These are phyloP conservation scores for Strongylocentrotus purpuratus DNA, from an alignment of 35 echinoderm and acorn worm genomes.

Conservation along the genomic window DNA sequence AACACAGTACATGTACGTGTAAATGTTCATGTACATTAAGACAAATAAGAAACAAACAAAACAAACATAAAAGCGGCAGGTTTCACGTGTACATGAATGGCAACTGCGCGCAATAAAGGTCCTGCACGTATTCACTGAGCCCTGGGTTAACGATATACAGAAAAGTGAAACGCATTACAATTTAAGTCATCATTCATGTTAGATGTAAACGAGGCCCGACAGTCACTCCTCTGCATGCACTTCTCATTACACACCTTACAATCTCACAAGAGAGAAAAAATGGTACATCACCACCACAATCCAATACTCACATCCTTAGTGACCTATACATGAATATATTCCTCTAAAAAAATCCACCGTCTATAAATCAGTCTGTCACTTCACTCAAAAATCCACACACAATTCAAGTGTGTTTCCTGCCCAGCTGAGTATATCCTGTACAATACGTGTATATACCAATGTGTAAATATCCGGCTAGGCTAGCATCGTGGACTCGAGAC, in stretches of 20 bases:
- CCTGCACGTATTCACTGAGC: too few relatives aligned
- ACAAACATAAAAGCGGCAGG: too few relatives aligned
- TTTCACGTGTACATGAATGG: too few relatives aligned
- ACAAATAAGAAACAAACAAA: too few relatives aligned
- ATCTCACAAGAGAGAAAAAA: not conserved
- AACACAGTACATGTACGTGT: too few relatives aligned
- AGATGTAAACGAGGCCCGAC: too few relatives aligned
- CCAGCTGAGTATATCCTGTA: not conserved
- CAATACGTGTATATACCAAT: not conserved
- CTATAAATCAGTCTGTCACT: not conserved
- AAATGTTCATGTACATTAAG: too few relatives aligned
- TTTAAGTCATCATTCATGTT: too few relatives aligned
- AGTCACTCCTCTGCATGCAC: too few relatives aligned
- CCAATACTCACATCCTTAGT: slow-evolving; percentile 19
- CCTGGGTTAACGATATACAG: too few relatives aligned
- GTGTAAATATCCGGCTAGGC: not conserved
- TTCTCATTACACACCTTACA: not conserved
- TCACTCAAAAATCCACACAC: not conserved
- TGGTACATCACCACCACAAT: not conserved
- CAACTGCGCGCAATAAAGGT: too few relatives aligned
- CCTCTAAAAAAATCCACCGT: not conserved
- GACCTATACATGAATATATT: slow-evolving; percentile 27
- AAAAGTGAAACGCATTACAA: too few relatives aligned
- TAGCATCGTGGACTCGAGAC: not conserved
- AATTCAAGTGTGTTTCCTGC: not conserved